A percentile compares a stretch with the other conserved stretches of the same genome.
Evolutionary conservation across 2,797 vertebrate genomes (phyloP).

Genomic region (Poecilia velifera): DNA sequence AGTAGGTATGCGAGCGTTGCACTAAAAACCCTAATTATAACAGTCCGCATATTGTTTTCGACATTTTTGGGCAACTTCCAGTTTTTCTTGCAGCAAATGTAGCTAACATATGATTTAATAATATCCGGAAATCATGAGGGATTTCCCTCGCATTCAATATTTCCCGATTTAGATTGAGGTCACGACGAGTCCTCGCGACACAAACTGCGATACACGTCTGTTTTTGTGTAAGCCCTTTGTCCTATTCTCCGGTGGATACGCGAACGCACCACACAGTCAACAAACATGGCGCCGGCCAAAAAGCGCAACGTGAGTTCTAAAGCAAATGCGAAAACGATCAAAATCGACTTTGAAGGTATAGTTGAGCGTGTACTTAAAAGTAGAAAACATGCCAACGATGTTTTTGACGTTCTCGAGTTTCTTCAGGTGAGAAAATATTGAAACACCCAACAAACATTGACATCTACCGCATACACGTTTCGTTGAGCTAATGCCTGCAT

Average conservation of each 20-base stretch:
- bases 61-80: neutral
- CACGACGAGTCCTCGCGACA: neutral
- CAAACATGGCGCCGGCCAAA: conserved; percentile 80
- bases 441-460: too few species aligned
- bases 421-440: conserved; percentile 79
- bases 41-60: neutral
- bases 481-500: conserved; percentile 4
- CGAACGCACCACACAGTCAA: conserved; percentile 28
- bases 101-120: neutral
- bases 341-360: conserved; percentile 67
- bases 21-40: neutral
- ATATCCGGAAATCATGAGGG: neutral
- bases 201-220: neutral
- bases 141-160: neutral
- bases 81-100: neutral
- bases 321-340: conserved; percentile 45
- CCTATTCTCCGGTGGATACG: rapidly evolving
- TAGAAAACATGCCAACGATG: conserved; percentile 84
- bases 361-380: conserved; percentile 78
- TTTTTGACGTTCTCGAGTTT: conserved; percentile 88
- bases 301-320: conserved; percentile 78
- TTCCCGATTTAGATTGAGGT: neutral
- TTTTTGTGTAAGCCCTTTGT: neutral
- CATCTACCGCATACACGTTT: neutral
- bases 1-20: neutral